Evolutionary conservation across 2,888 invertebrate species (phyloP).

Genomic region (Acheta domesticus): DNA sequence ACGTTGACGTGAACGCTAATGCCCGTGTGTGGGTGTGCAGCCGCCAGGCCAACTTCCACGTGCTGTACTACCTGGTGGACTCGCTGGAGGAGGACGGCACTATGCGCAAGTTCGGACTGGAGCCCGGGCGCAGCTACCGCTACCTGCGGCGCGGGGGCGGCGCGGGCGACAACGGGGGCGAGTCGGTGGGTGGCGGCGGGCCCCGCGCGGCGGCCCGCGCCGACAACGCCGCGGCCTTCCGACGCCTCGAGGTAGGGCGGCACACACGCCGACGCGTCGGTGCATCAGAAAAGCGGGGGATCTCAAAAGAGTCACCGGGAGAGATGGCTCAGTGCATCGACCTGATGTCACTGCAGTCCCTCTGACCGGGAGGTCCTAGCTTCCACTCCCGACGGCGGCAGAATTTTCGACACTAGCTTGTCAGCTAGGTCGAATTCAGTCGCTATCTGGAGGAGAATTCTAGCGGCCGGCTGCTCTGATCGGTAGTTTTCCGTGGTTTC

Average conservation of each 20-base stretch:
- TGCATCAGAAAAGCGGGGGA: conserved; percentile 66
- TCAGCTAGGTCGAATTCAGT: too few relatives aligned
- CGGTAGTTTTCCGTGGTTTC: too few relatives aligned
- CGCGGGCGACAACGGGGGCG: neutral
- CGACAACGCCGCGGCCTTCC: neutral
- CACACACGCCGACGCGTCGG: conserved; percentile 68
- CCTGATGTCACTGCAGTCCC: too few relatives aligned
- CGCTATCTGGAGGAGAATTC: too few relatives aligned
- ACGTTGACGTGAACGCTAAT: too few relatives aligned
- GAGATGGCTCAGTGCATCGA: too few relatives aligned
- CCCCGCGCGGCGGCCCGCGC: neutral
- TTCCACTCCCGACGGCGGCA: too few relatives aligned
- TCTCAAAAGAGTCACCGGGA: conserved; percentile 47
- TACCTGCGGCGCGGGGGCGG: conserved; percentile 57
- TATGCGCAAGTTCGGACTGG: conserved; percentile 64
- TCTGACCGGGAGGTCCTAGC: too few relatives aligned
- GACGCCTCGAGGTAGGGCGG: conserved; percentile 58
- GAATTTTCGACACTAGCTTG: too few relatives aligned
- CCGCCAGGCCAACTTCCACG: conserved; percentile 83
- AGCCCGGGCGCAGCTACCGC: conserved; percentile 66
- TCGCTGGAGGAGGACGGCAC: conserved; percentile 68
- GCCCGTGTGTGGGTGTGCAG: conserved; percentile 50
- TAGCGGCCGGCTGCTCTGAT: too few relatives aligned
- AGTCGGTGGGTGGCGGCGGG: neutral
- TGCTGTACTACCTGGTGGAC: conserved; percentile 87